Evolutionary conservation across 53 echinoderm and acorn worm species (phyloP), one percentile per base, ranked within the genome.

Genomic region (Hippasteria phrygiana): DNA sequence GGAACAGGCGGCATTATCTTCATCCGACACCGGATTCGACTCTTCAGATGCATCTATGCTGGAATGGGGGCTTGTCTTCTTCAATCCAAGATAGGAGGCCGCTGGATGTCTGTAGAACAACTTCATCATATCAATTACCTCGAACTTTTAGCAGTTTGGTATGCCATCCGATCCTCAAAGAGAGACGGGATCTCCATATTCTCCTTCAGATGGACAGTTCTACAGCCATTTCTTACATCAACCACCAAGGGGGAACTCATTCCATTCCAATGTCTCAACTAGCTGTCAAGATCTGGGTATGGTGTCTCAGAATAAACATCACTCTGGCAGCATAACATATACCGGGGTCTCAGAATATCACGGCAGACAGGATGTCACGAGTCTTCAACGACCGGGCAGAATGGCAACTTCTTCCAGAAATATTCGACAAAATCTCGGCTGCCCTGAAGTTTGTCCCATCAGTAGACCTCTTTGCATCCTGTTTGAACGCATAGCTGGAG

Each of bases 151-250:
- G 80, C 80, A 43, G 62, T 40, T 1, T 59, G 7, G 39, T 43
- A 24, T 24, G 62, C 39, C 3, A 17, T 80, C 12, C 27, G 27
- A 62, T 45, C 80, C 7, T 80, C 43, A 2, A 3, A 43, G 36
- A 51, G 51, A 66, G 72, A 20, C 18, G 16, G 70, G 20, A 69
- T 39, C 1, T 72, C 24, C 43, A 72, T 33, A 43, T 72, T 33
- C 42, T 5, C 1, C 72, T 72, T 43, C 72, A 72, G 72, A 42
- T 72, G 72, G 80, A 79, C 80, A 79, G 11, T 36, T 37, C 80
- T 5, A 33, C 80, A 22, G 62, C 80, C 4, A 33, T 79, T 40
- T 56, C 59, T 0, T 79, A 79, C 20, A 62, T 79, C 33, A 56
- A 56, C 11, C 56, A 55, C 56, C 17, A 55, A 37, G 59, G 80